Percentiles rank a stretch among this genome's conserved stretches.
Conservation (phyloP, 2,797 vertebrate genomes). For the Emydoidea blandingii region DNA sequence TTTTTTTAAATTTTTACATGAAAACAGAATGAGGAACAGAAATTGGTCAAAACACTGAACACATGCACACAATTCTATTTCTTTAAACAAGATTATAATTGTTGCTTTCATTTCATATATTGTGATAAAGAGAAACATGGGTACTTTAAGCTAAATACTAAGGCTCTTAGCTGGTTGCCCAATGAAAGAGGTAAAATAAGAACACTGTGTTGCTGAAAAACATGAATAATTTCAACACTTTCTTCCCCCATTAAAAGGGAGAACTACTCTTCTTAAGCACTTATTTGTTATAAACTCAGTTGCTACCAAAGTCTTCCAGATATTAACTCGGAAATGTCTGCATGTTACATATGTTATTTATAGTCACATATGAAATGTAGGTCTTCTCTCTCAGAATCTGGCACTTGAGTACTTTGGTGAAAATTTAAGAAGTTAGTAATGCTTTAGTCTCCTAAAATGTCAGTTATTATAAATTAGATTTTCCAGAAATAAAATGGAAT, state of each 20-base stretch:
- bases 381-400: neutral
- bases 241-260: neutral
- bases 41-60: neutral
- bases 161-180: neutral
- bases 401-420: neutral
- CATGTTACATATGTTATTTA: neutral
- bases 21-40: neutral
- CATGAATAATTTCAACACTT: neutral
- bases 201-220: neutral
- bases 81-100: neutral
- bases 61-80: neutral
- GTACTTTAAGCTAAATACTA: neutral
- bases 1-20: neutral
- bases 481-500: neutral
- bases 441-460: neutral
- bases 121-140: neutral
- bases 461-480: neutral
- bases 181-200: neutral
- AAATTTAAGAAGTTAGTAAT: conserved; percentile 1
- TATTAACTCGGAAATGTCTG: neutral
- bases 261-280: neutral
- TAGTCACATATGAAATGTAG: neutral
- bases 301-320: neutral
- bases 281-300: neutral
- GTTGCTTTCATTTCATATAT: neutral